Conservation (phyloP, 1,140 invertebrate genomes). For the Panulirus ornatus region DNA sequence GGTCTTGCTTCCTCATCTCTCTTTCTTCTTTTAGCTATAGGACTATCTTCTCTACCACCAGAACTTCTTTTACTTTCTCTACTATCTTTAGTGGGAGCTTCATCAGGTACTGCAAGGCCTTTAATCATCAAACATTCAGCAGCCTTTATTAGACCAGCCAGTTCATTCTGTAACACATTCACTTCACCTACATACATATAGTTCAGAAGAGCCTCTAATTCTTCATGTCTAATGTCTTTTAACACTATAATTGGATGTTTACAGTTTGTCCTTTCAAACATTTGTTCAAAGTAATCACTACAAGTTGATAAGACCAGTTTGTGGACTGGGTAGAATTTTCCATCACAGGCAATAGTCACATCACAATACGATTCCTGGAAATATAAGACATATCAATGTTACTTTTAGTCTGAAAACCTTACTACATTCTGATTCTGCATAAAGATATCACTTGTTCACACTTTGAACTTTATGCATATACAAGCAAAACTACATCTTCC, state of each 20-base stretch:
- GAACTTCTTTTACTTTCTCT: slow-evolving; percentile 63
- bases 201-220: slow-evolving; percentile 60
- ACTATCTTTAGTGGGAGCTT: slow-evolving; percentile 52
- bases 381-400: neutral
- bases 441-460: neutral
- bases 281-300: slow-evolving; percentile 70
- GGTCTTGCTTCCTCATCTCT: slow-evolving; percentile 55
- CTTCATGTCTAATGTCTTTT: slow-evolving; percentile 64
- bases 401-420: neutral
- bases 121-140: slow-evolving; percentile 68
- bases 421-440: neutral
- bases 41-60: slow-evolving; percentile 56
- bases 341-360: slow-evolving; percentile 69
- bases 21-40: slow-evolving; percentile 58
- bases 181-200: slow-evolving; percentile 71
- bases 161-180: slow-evolving; percentile 64
- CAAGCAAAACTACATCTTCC: neutral
- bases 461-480: neutral
- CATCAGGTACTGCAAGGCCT: slow-evolving; percentile 66
- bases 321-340: slow-evolving; percentile 67
- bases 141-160: slow-evolving; percentile 62
- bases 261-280: slow-evolving; percentile 71
- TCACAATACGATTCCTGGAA: slow-evolving; percentile 71
- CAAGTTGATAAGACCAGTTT: slow-evolving; percentile 69
- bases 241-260: slow-evolving; percentile 69